phyloP scores from a whole-genome alignment of 2,797 vertebrate species.

The Scolopax bukidnonensis region DNA sequence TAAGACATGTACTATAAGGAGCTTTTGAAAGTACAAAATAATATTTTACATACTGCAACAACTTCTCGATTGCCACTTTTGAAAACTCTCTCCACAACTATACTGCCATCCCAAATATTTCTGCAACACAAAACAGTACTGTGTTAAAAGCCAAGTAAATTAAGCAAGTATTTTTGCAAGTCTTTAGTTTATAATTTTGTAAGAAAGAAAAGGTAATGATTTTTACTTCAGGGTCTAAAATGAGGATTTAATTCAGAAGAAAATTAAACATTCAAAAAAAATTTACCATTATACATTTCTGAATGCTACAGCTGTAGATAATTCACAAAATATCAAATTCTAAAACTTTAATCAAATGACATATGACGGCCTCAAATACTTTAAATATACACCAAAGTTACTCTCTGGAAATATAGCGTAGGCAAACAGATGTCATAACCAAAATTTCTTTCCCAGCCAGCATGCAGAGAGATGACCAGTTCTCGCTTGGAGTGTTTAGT shows the following conservation, averaged over 20 bases:
- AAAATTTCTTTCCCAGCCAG: neutral
- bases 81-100: conserved; percentile 88
- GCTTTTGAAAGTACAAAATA: neutral
- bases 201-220: neutral
- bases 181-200: neutral
- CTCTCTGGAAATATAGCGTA: neutral
- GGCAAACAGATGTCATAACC: neutral
- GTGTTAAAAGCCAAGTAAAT: neutral
- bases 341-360: neutral
- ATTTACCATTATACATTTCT: neutral
- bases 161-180: neutral
- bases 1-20: neutral
- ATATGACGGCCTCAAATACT: neutral
- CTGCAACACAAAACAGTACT: conserved; percentile 75
- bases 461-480: neutral
- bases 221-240: neutral
- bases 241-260: neutral
- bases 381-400: neutral
- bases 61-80: conserved; percentile 88
- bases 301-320: neutral
- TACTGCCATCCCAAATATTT: conserved; percentile 97
- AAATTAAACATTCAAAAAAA: neutral
- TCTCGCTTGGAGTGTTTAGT: neutral
- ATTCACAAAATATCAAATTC: neutral
- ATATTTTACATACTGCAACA: conserved; percentile 84